A percentile compares a stretch with the other conserved stretches of the same genome.
phyloP scores from a whole-genome alignment of 2,797 vertebrate genomes.

The Leptodactylus fallax region DNA sequence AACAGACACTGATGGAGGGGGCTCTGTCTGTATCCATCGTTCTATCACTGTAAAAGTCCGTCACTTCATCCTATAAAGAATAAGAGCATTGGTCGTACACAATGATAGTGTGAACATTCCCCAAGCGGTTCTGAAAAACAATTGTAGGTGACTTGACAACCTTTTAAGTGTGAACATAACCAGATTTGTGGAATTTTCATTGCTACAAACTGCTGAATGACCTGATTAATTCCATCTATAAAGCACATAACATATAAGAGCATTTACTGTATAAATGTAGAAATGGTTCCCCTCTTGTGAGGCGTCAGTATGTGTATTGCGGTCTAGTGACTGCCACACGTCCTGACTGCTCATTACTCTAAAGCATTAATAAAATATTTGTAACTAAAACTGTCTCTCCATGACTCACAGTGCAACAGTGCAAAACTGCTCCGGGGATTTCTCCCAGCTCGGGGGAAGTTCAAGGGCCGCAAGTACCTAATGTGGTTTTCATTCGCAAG shows the following conservation, averaged over 20 bases:
- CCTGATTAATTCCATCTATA: neutral
- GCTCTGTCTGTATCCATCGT: too few relatives aligned
- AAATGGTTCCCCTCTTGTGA: neutral
- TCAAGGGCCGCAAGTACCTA: neutral
- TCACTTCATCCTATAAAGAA: too few relatives aligned
- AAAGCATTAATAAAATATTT: slow-evolving; percentile 24
- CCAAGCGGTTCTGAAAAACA: too few relatives aligned
- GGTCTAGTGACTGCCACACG: neutral
- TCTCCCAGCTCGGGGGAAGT: neutral
- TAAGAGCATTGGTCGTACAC: too few relatives aligned
- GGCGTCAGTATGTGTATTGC: neutral
- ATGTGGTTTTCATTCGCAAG: slow-evolving; percentile 30
- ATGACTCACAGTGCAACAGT: neutral
- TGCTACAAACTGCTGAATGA: neutral
- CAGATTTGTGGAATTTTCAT: neutral
- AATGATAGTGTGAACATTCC: too few relatives aligned
- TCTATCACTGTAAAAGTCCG: too few relatives aligned
- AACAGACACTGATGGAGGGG: too few relatives aligned
- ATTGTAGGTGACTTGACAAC: too few relatives aligned
- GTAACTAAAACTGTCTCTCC: slow-evolving; percentile 10
- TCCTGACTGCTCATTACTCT: neutral
- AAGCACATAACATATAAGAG: neutral
- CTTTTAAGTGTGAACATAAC: too few relatives aligned
- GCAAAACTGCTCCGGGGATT: slow-evolving; percentile 20
- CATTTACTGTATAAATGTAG: neutral